Percentiles rank a stretch among this genome's conserved stretches.
phyloP scores from a whole-genome alignment of 2,797 vertebrate genomes.

The Ficedula albicollis region DNA sequence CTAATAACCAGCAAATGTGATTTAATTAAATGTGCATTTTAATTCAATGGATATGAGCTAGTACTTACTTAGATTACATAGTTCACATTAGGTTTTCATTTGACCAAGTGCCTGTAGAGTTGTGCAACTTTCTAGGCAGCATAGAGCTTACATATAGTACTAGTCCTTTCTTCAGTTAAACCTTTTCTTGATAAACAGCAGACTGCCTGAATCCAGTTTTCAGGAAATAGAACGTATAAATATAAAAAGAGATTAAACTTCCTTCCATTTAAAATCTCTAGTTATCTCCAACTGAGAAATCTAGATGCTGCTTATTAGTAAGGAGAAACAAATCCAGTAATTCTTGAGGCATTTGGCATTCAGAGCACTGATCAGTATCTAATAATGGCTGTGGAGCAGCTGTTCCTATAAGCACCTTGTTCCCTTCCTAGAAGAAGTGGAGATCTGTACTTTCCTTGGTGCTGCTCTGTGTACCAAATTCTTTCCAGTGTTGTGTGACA shows the following conservation, averaged over 20 bases:
- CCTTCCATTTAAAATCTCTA: not conserved
- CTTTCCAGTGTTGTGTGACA: not conserved
- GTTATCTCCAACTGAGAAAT: not conserved
- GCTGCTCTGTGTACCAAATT: not conserved
- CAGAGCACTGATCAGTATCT: not conserved
- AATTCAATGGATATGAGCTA: not conserved
- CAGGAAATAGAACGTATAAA: not conserved
- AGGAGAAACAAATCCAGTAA: not conserved
- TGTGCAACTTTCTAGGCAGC: not conserved
- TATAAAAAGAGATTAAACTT: not conserved
- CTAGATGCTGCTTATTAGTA: not conserved
- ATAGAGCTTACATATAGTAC: not conserved
- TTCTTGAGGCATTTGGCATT: not conserved
- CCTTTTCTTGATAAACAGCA: not conserved
- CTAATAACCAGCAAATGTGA: not conserved
- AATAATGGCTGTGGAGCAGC: not conserved
- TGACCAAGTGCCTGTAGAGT: not conserved
- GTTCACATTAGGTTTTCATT: not conserved
- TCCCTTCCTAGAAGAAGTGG: not conserved
- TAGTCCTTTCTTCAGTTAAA: not conserved
- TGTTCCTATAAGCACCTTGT: not conserved
- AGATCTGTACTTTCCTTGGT: not conserved
- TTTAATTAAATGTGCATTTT: not conserved
- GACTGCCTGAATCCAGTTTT: not conserved
- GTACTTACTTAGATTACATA: not conserved